These are phyloP conservation scores for Drosophila sproati DNA, from an alignment of 1,140 invertebrate species.

Conservation along the genomic window DNA sequence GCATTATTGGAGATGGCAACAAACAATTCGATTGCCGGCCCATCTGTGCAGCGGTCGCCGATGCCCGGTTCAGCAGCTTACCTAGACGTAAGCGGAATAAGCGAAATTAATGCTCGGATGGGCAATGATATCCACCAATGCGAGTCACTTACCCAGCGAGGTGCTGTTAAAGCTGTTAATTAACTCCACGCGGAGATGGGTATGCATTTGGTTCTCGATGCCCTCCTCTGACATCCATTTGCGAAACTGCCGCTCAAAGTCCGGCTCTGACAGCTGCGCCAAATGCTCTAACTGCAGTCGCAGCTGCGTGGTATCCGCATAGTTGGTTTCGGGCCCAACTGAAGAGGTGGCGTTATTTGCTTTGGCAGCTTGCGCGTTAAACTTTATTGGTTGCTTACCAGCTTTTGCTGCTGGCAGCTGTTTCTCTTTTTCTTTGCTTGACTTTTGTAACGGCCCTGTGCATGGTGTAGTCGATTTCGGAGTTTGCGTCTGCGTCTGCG, in stretches of 20 bases:
- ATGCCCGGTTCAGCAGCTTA: constrained; percentile 42
- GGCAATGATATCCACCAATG: not conserved
- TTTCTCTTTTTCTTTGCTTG: not conserved
- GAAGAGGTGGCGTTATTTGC: not conserved
- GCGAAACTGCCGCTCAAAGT: constrained; percentile 72
- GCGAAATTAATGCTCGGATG: too few relatives aligned
- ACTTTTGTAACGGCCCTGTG: not conserved
- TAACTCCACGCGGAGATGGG: constrained; percentile 70
- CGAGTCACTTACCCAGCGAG: constrained; percentile 59
- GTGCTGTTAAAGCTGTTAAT: constrained; percentile 76
- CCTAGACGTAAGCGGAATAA: constrained; percentile 21
- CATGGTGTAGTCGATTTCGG: not conserved
- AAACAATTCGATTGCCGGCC: constrained; percentile 12
- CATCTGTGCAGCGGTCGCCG: constrained; percentile 18
- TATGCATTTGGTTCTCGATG: constrained; percentile 66
- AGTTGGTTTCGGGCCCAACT: not conserved
- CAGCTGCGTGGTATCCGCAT: constrained; percentile 30
- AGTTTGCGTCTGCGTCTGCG: not conserved
- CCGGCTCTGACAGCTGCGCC: constrained; percentile 48
- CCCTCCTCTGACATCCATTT: constrained; percentile 75
- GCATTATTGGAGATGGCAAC: constrained; percentile 54
- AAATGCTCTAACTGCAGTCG: constrained; percentile 53
- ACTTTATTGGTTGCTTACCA: not conserved
- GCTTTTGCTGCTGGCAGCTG: not conserved
- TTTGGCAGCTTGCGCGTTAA: not conserved